phyloP scores from a whole-genome alignment of 1,140 invertebrate species.

The Drosophila rhopaloa region DNA sequence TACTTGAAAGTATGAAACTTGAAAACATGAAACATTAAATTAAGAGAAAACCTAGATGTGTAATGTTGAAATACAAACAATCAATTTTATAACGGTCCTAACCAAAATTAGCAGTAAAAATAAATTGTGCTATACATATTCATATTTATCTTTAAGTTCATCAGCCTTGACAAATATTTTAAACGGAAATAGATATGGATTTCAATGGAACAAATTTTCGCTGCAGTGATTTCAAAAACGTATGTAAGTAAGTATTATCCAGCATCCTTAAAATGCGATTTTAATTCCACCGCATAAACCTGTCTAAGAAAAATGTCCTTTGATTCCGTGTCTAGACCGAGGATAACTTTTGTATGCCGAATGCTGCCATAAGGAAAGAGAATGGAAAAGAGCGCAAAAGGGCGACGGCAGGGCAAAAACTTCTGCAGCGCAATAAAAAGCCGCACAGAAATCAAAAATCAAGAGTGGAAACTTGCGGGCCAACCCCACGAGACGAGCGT shows the following conservation, averaged over 20 bases:
- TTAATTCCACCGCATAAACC: slow-evolving; percentile 16
- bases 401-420: slow-evolving; percentile 41
- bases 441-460: slow-evolving; percentile 75
- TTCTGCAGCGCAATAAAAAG: slow-evolving; percentile 60
- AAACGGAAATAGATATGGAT: too few species aligned
- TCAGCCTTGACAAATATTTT: too few species aligned
- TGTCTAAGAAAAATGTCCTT: background rate
- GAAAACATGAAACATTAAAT: background rate
- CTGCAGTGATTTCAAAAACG: too few species aligned
- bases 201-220: too few species aligned
- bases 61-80: too few species aligned
- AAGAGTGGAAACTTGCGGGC: slow-evolving; percentile 59
- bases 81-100: too few species aligned
- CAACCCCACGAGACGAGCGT: slow-evolving; percentile 39
- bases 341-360: slow-evolving; percentile 56
- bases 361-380: slow-evolving; percentile 21
- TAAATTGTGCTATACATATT: too few species aligned
- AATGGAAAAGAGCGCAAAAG: slow-evolving; percentile 20
- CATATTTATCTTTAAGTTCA: too few species aligned
- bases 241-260: too few species aligned
- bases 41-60: too few species aligned
- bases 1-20: background rate
- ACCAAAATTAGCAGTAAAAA: too few species aligned
- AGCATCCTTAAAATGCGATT: too few species aligned
- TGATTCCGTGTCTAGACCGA: slow-evolving; percentile 54